Evolutionary conservation across 1,140 invertebrate genomes (phyloP), one percentile per base, ranked within the genome.

Genomic region (Pemphigus obesinymphae): DNA sequence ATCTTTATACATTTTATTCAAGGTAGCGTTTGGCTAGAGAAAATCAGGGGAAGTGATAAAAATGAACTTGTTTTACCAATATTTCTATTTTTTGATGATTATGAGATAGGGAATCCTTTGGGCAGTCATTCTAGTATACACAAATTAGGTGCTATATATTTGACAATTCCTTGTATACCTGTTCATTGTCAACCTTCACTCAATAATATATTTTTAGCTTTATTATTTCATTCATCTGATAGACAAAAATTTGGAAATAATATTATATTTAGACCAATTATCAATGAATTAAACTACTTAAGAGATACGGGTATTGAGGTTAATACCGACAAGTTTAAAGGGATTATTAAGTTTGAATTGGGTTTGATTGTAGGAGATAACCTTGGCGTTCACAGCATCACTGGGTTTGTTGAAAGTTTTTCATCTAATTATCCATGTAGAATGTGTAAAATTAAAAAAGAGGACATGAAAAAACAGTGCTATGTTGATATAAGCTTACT

Each of bases 21-120:
- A 58, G 55, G 23, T 11, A 58, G 55, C 23, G 23, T 53, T 53
- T 58, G 55, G 23, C 0, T 29, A 58, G 29, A 58, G 26, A 58
- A 58, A 58, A 58, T 4, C 0, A 58, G 15, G 29, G 23, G 29
- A 58, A 10, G 29, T 13, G 23, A 58, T 58, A 58, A 58, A 53
- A 58, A 29, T 58, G 23, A 58, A 58, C 26, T 58, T 2, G 55
- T 58, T 29, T 58, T 26, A 29, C 97, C 95, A 99, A 58, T 58
- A 58, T 58, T 58, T 23, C 2, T 58, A 3, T 26, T 58, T 58
- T 76, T 84, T 70, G 82, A 84, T 66, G 84, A 82, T 58, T 84
- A 72, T 43, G 80, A 84, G 72, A 26, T 63, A 29, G 76, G 68
- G 15, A 84, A 84, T 84, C 78, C 83, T 11, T 55, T 84, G 1